Evolutionary conservation across 1,140 invertebrate species (phyloP), one percentile per base, ranked within the genome.

Genomic region (Drosophila aff.): DNA sequence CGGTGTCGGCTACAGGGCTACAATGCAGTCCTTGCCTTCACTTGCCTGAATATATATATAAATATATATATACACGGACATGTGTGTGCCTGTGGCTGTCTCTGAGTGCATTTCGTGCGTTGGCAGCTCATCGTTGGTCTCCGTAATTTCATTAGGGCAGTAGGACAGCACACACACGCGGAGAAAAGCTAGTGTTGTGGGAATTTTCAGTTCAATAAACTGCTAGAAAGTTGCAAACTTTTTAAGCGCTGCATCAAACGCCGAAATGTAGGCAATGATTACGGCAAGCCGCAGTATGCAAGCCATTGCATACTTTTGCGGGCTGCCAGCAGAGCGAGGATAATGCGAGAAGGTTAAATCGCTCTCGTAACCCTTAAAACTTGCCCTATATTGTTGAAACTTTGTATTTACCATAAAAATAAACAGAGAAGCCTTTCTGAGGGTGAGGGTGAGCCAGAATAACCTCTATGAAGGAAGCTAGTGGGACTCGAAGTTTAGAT

Each of bases 71-170:
- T 26, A 40, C 0, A 5, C 2, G 4, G 7, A 11, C 38, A 15
- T 55, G 26, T 50, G 21, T 64, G 21, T 61, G 21, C 59, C 43
- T 55, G 18, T 57, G 15, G 49, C 41, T 43, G 50, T 47, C 31
- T 64, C 47, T 57, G 76, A 82, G 58, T 84, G 66, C 82, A 83
- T 76, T 83, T 73, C 69, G 61, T 83, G 76, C 67, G 67, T 80
- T 79, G 73, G 63, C 74, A 84, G 64, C 72, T 77, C 67, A 69
- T 53, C 53, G 68, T 50, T 55, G 49, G 64, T 53, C 64, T 71
- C 67, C 81, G 81, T 90, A 90, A 89, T 89, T 89, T 89, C 85
- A 89, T 89, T 90, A 89, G 85, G 85, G 85, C 85, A 89, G 85
- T 89, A 89, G 85, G 85, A 74, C 85, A 90, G 50, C 68, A 46